Conservation (phyloP, 2,888 invertebrate species). For the Drosophila ochracea region DNA sequence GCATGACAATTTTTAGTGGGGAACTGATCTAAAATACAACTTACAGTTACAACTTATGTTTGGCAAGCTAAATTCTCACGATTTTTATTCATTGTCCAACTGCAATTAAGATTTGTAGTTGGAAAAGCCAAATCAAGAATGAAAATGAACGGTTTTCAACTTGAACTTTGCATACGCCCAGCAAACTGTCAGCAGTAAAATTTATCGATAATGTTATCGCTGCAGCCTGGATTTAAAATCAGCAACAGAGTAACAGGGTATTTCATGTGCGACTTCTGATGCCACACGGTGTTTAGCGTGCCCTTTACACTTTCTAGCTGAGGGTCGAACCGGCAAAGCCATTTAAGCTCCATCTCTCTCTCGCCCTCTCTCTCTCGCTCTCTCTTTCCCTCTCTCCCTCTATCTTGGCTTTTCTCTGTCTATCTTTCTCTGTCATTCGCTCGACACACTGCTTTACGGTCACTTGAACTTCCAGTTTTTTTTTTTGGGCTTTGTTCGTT, state of each 20-base stretch:
- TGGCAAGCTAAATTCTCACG: no score
- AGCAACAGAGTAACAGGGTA: constrained; percentile 21
- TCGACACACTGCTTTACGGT: constrained; percentile 31
- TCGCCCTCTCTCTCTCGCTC: not conserved
- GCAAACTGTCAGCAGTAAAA: not conserved
- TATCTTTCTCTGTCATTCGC: not conserved
- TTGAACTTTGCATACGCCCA: not conserved
- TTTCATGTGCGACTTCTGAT: constrained; percentile 16
- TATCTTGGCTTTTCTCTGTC: not conserved
- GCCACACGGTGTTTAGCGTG: not conserved
- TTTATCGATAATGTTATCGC: not conserved
- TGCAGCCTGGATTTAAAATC: not conserved
- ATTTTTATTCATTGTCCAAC: not conserved
- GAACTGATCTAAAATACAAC: not conserved
- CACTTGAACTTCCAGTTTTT: constrained; percentile 56
- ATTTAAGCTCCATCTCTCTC: constrained; percentile 17
- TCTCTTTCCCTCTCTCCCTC: not conserved
- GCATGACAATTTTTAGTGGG: not conserved
- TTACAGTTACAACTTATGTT: not conserved
- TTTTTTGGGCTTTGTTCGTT: constrained; percentile 15
- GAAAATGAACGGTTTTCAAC: not conserved
- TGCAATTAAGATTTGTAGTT: not conserved
- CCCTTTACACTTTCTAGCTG: constrained; percentile 48
- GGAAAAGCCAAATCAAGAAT: not conserved
- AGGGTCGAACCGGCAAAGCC: constrained; percentile 33